A percentile compares a stretch with the other conserved stretches of the same genome.
These are phyloP conservation scores for Poeciliopsis occidentalis DNA, from an alignment of 2,113 vertebrate species.

Conservation along the genomic window DNA sequence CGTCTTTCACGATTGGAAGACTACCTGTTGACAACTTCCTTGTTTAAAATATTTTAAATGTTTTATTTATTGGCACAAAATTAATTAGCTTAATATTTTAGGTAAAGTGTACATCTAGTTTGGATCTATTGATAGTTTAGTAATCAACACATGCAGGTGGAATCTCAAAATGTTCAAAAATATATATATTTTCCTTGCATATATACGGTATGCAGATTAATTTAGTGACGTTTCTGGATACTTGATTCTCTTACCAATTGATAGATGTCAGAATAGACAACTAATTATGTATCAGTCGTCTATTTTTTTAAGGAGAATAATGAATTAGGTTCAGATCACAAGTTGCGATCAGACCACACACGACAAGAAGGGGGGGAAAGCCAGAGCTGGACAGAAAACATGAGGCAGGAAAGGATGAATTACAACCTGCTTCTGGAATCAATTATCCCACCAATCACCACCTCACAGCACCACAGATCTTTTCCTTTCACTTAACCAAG, in stretches of 20 bases:
- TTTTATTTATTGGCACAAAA: too few species aligned
- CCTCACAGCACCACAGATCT: conserved; percentile 48
- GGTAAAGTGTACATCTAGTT: too few species aligned
- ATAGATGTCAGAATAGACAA: background rate
- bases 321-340: conserved; percentile 16
- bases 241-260: conserved; percentile 9
- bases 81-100: too few species aligned
- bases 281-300: background rate
- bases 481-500: conserved; percentile 46
- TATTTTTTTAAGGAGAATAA: too few species aligned
- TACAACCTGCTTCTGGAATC: conserved; percentile 64
- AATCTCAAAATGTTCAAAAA: too few species aligned
- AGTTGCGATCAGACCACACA: conserved; percentile 10
- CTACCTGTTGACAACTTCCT: too few species aligned
- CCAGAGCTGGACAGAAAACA: conserved; percentile 27
- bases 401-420: conserved; percentile 58
- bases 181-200: too few species aligned
- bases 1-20: too few species aligned
- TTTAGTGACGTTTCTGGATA: background rate
- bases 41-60: too few species aligned
- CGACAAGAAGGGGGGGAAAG: conserved; percentile 6
- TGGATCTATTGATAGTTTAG: too few species aligned
- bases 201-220: too few species aligned
- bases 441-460: conserved; percentile 63
- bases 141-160: too few species aligned